These are phyloP conservation scores for Carduelis carduelis DNA, from an alignment of 2,797 vertebrate genomes.

Conservation along the genomic window DNA sequence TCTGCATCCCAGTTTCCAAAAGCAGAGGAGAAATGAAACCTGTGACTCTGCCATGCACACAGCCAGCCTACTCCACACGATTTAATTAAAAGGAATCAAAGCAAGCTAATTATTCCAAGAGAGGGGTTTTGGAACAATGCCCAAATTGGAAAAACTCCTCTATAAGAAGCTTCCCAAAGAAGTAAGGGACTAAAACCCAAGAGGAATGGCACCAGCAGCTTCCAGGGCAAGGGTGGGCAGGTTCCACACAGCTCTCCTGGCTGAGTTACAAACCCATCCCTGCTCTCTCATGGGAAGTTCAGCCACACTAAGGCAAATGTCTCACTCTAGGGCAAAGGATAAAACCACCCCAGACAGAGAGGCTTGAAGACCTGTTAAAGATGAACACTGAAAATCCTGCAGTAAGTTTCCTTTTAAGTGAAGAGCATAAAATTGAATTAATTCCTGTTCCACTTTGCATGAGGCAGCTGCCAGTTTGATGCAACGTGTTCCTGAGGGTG, in stretches of 20 bases:
- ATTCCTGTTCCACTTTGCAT: background rate
- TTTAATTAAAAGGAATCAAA: constrained; percentile 36
- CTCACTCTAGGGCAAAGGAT: background rate
- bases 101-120: constrained; percentile 35
- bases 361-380: background rate
- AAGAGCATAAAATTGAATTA: background rate
- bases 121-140: background rate
- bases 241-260: background rate
- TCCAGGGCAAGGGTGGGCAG: background rate
- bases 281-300: fast-evolving
- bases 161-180: background rate
- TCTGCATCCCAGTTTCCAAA: background rate
- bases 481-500: background rate
- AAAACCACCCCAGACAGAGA: background rate
- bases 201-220: background rate
- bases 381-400: background rate
- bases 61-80: background rate
- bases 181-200: background rate
- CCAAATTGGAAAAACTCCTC: background rate
- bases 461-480: background rate
- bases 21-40: background rate
- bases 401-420: background rate
- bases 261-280: fast-evolving
- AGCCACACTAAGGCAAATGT: background rate
- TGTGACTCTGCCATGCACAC: background rate